Base-by-base conservation (phyloP, 2,797 vertebrate species). In the Spinus pinus region DNA sequence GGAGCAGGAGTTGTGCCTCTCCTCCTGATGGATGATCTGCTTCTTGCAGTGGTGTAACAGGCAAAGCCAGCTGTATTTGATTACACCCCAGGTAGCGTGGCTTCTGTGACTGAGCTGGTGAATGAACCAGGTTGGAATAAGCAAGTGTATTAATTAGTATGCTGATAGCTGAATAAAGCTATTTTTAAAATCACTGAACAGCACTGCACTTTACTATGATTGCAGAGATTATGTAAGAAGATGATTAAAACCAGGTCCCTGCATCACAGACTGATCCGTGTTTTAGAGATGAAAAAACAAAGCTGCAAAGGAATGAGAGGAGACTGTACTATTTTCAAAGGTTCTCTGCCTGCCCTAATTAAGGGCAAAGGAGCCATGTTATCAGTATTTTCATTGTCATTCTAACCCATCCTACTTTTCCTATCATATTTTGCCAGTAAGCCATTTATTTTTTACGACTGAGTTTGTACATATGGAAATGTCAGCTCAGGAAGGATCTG, bases 171-270 rank as follows among this genome's bases (percentile, higher is more conserved):
- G 93, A 93, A 88, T 60, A 77, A 56, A 81, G 60, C 61, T 90
- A 70, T 82, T 90, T 93, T 92, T 66, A 61, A 94, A 94, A 89
- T 81, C 88, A 94, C 80, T 41, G 81, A 88, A 74, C 74, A 84
- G 84, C 60, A 41, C 74, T 80, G 86, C 82, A 94, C 56, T 91
- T 89, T 89, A 79, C 81, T 94, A 78, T 84, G 86, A 94, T 95
- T 71, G 69, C 64, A 53, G 88, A 72, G 90, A 86, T 92, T 87
- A 89, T 60, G 60, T 82, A 88, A 93, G 89, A 75, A 0, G 57
- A 74, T 71, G 88, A 95, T 93, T 91, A 92, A 91, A 95, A 93
- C 31, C 65, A 85, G 83, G 86, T 91, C 72, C 70, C 75, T 62
- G 66, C 69, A 84, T 94, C 95, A 39, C 25, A 70, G 74, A 23